A percentile compares a stretch with the other conserved stretches of the same genome.
Conservation (phyloP, 2,113 vertebrate genomes). For the Eclectus roratus region DNA sequence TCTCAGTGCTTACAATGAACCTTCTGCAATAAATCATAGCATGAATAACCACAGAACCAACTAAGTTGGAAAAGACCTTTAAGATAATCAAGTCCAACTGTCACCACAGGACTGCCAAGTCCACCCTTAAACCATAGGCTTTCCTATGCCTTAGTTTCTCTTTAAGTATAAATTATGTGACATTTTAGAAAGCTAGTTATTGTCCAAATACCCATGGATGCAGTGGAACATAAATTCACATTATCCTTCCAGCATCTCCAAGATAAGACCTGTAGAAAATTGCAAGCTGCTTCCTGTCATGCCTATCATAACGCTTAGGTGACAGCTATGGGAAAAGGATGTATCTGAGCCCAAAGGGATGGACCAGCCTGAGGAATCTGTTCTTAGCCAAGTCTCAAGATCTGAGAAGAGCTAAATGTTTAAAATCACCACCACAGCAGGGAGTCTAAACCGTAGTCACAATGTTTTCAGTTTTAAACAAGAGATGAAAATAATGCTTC, state of each 20-base stretch:
- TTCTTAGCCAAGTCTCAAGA: not conserved
- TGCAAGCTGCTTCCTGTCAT: not conserved
- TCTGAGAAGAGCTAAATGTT: not conserved
- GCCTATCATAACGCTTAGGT: fast-evolving
- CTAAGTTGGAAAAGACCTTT: not conserved
- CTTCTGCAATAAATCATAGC: not conserved
- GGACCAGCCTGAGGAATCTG: not conserved
- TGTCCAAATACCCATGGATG: not conserved
- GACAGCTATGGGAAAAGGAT: not conserved
- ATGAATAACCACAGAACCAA: not conserved
- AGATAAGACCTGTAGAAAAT: not conserved
- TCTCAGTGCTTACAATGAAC: not conserved
- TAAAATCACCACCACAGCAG: not conserved
- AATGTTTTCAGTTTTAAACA: conserved; percentile 31
- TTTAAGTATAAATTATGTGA: not conserved
- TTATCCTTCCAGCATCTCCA: not conserved
- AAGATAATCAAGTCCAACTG: not conserved
- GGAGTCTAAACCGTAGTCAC: not conserved
- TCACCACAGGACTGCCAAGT: not conserved
- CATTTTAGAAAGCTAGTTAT: not conserved
- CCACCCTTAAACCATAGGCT: not conserved
- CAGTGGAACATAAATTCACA: not conserved
- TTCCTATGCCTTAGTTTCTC: not conserved
- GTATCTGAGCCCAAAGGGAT: not conserved
- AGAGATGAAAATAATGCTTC: conserved; percentile 29